These are phyloP conservation scores for Drosophila hydei DNA, from an alignment of 1,140 invertebrate genomes.

Conservation along the genomic window DNA sequence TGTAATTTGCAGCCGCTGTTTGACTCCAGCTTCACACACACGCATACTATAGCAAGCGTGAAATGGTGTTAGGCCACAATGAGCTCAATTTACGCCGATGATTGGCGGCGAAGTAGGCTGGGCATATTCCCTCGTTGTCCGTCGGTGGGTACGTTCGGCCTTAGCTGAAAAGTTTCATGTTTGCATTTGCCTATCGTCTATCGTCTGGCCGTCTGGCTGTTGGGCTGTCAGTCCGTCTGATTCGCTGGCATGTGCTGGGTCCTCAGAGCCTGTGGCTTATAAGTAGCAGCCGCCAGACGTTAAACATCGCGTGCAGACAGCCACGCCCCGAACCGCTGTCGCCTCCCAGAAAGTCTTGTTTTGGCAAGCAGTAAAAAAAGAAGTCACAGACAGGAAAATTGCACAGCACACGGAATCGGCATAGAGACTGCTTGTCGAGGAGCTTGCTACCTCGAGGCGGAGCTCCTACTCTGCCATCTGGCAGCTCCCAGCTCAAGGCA, in stretches of 20 bases:
- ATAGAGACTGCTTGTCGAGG: constrained; percentile 41
- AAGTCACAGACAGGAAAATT: constrained; percentile 57
- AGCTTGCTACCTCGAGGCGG: neutral
- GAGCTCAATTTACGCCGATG: constrained; percentile 81
- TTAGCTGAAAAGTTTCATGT: constrained; percentile 57
- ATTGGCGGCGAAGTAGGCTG: constrained; percentile 56
- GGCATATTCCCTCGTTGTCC: neutral
- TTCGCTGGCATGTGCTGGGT: neutral
- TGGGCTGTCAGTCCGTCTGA: too few relatives aligned
- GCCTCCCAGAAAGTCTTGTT: constrained; percentile 19
- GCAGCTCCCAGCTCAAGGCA: neutral
- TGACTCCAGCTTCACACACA: constrained; percentile 23
- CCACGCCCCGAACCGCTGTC: constrained; percentile 31
- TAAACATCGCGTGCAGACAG: constrained; percentile 81
- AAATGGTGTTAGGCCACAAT: constrained; percentile 79
- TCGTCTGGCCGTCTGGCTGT: too few relatives aligned
- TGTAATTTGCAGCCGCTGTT: constrained; percentile 11
- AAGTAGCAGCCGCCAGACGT: constrained; percentile 64
- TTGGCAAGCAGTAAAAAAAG: constrained; percentile 14
- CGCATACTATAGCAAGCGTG: constrained; percentile 30
- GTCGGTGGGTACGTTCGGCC: neutral
- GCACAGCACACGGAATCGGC: constrained; percentile 35
- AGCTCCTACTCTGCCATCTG: too few relatives aligned
- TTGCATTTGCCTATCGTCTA: constrained; percentile 77
- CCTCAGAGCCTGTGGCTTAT: constrained; percentile 1